Conservation (phyloP, 1,140 invertebrate genomes). For the Nylanderia fulva region DNA sequence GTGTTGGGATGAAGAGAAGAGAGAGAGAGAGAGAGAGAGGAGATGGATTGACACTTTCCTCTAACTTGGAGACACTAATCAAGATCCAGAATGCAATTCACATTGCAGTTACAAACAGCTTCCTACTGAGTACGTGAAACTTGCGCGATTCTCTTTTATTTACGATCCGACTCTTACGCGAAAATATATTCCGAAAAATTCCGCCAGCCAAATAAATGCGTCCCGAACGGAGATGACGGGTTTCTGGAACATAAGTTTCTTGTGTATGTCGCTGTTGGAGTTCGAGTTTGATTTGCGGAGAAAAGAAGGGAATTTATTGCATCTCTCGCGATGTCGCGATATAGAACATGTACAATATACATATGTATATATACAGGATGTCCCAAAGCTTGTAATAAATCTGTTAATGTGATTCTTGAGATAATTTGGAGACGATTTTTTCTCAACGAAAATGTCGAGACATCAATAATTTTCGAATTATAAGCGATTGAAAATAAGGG, state of each 20-base stretch:
- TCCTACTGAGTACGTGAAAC: conserved; percentile 40
- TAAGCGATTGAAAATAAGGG: no score
- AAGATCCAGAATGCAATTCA: conserved; percentile 51
- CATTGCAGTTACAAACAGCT: conserved; percentile 45
- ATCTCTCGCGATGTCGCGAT: background rate
- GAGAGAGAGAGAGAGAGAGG: conserved; percentile 13
- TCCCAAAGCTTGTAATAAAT: no score
- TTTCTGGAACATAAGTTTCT: conserved; percentile 32
- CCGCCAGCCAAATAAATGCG: conserved; percentile 47
- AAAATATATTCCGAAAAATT: conserved; percentile 57
- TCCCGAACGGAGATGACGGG: conserved; percentile 35
- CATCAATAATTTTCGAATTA: no score
- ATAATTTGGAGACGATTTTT: no score
- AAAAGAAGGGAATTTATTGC: conserved; percentile 10
- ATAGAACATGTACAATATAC: background rate
- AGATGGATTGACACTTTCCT: conserved; percentile 53
- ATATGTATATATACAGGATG: no score
- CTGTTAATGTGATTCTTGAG: no score
- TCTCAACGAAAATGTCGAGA: no score
- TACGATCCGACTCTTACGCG: conserved; percentile 31
- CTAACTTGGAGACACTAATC: conserved; percentile 28
- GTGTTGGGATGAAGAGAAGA: background rate
- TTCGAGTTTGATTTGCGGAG: background rate
- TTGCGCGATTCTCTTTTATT: conserved; percentile 53
- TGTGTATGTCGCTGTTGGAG: background rate